These are phyloP conservation scores for Dallia pectoralis DNA, from an alignment of 2,797 vertebrate species.

Conservation along the genomic window DNA sequence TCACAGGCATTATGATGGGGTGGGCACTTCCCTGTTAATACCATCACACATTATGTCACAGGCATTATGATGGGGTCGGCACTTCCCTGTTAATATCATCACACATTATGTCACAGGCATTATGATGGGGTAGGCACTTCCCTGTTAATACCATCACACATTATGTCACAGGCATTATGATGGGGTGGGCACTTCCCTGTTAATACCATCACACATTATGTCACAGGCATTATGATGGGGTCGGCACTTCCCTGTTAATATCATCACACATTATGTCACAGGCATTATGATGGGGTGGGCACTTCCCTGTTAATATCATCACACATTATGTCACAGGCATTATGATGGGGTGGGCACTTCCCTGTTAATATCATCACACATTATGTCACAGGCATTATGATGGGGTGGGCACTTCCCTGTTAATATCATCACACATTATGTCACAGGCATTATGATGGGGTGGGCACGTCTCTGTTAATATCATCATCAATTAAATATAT, in stretches of 20 bases:
- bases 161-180: conserved; percentile 66
- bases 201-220: conserved; percentile 68
- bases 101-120: conserved; percentile 72
- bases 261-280: conserved; percentile 76
- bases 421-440: conserved; percentile 68
- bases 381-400: conserved; percentile 66
- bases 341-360: conserved; percentile 67
- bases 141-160: conserved; percentile 74
- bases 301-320: conserved; percentile 66
- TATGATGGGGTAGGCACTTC: conserved; percentile 67
- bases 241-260: conserved; percentile 70
- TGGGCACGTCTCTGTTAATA: conserved; percentile 70
- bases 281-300: conserved; percentile 60
- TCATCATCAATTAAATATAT: neutral
- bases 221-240: conserved; percentile 69
- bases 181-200: conserved; percentile 68
- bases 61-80: conserved; percentile 60
- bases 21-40: conserved; percentile 70
- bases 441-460: conserved; percentile 69
- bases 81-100: conserved; percentile 66
- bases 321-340: conserved; percentile 72
- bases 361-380: conserved; percentile 74
- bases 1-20: conserved; percentile 69
- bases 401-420: conserved; percentile 68
- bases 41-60: conserved; percentile 76